Evolutionary conservation across 2,797 vertebrate species (phyloP), one percentile per base, ranked within the genome.

Genomic region (Bovichtus variegatus): DNA sequence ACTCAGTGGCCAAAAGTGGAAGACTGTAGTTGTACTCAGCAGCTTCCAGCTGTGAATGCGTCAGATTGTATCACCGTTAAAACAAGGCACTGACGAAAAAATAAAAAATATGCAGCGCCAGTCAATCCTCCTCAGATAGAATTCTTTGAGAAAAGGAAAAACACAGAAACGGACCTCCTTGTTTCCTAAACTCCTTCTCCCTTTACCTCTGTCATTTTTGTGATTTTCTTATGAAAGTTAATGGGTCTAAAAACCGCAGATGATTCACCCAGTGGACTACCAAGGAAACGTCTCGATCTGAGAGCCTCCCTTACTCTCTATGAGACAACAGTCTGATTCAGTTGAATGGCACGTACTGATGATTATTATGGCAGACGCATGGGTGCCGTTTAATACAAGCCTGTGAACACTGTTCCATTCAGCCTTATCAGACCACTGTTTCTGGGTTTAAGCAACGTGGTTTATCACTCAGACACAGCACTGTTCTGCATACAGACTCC

Each of bases 1-100:
- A 43, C 67, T 82, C 64, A 18, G 60, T 43, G 73, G 76, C 55
- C 70, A 23, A 61, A 47, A 80, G 80, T 74, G 81, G 83, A 76
- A 64, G 76, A 78, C 76, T 67, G 74, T 36, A 57, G 80, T 74
- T 18, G 63, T 80, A 88, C 76, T 89, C 76, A 57, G 89, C 81
- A 74, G 87, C 89, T 89, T 90, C 91, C 85, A 90, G 91, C 87
- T 91, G 88, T 78, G 87, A 87, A 78, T 66, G 85, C 44, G 80
- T 91, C 89, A 91, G 74, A 84, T 71, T 82, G 81, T 31, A 74
- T 89, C 84, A 88, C 55, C 55, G 78, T 91, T 88, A 82, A 77
- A 74, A 51, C 46, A 13, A 55, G 25, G 57, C 63, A 54, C 53
- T 71, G 84, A 72, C 74, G 60, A 46, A 38, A 9, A 72, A 62